Evolutionary conservation across 2,888 invertebrate species (phyloP), one percentile per base, ranked within the genome.

Genomic region (Chymomyza caudatula): DNA sequence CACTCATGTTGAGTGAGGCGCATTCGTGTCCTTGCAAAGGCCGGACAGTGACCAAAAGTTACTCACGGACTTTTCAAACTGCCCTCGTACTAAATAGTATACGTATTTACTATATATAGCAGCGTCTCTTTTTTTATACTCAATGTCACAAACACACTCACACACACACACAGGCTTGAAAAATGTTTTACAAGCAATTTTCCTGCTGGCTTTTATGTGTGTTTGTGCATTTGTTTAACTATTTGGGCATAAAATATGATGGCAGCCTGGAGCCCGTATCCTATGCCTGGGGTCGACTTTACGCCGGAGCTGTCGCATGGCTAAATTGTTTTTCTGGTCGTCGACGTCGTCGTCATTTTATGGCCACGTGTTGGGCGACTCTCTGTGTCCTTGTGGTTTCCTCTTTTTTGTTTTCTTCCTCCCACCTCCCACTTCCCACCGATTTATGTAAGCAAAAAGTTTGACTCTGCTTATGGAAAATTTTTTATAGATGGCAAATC

Each of bases 141-240:
- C 70, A 68, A 75, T 75, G 74, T 75, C 74, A 76, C 67, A 82
- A 65, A 73, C 53, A 17, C 51, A 51, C 51, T 13, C 44, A 20
- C 51, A 51, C 20, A 22, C 22, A 51, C 56, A 63, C 57, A 57
- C n/a, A 44, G 13, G 20, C 51, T 20, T 17, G 15, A 60, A 53
- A 79, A 85, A 81, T 87, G 85, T 85, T 85, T 87, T 87, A 86
- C 87, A 86, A 87, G 78, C 87, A 86, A 87, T 87, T 85, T 85
- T 86, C 76, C 85, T 82, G 86, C 86, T 84, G 71, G 74, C 73
- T 76, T 78, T 77, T 85, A 77, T 79, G 75, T 77, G 81, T 77
- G 78, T 86, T 86, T 87, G 84, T 84, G 82, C 86, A 82, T 82
- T 82, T 84, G 84, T 78, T 82, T 85, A 85, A 82, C 82, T 85